Conservation (phyloP, 2,797 vertebrate species). For the Siniperca undulata region DNA sequence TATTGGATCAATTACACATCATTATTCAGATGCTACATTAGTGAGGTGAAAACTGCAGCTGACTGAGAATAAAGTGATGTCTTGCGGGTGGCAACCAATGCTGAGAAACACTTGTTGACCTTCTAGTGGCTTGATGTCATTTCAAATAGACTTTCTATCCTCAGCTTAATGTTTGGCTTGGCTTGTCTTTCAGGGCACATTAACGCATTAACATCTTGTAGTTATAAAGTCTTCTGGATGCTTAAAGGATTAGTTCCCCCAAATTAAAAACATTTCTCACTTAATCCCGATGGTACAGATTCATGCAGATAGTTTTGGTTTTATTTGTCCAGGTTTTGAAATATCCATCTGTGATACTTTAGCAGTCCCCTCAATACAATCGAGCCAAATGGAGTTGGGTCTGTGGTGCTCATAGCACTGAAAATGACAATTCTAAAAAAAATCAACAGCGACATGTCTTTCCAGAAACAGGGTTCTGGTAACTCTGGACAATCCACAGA, state of each 20-base stretch:
- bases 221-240: not conserved
- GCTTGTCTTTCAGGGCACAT: not conserved
- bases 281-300: not conserved
- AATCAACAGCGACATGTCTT: not conserved
- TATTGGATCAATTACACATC: constrained; percentile 21
- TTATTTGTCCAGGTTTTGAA: not conserved
- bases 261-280: no score
- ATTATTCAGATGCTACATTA: constrained; percentile 12
- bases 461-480: not conserved
- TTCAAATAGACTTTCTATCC: not conserved
- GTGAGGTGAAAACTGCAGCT: constrained; percentile 2
- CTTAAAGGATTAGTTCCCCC: no score
- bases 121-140: not conserved
- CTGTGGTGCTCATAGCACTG: not conserved
- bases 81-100: not conserved
- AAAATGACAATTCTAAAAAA: not conserved
- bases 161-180: not conserved
- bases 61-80: not conserved
- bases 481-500: not conserved
- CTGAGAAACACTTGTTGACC: constrained; percentile 24
- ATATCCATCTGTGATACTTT: not conserved
- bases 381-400: not conserved
- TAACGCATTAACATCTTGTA: not conserved
- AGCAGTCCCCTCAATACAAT: not conserved
- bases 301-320: not conserved